These are phyloP conservation scores for Coracopsis vasa DNA, from an alignment of 2,113 vertebrate species.

Conservation along the genomic window DNA sequence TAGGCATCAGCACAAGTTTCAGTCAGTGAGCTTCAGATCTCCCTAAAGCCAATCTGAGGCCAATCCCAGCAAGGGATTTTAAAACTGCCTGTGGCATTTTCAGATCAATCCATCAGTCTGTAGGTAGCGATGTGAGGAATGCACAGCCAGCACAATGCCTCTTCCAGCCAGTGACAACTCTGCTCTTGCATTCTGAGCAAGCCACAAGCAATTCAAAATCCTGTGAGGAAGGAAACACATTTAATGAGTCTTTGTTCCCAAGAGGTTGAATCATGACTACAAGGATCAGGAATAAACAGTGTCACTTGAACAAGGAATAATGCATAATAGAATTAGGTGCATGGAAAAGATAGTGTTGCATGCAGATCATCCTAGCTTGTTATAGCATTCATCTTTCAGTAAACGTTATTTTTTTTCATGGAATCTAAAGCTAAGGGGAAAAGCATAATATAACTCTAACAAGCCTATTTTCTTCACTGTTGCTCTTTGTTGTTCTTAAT, in stretches of 20 bases:
- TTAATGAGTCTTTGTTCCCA: background rate
- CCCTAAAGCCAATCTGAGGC: background rate
- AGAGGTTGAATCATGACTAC: background rate
- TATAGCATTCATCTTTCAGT: background rate
- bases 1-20: background rate
- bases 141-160: background rate
- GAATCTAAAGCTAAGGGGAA: background rate
- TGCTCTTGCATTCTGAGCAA: background rate
- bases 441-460: background rate
- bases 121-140: slow-evolving; percentile 24
- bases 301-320: background rate
- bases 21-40: background rate
- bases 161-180: background rate
- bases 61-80: slow-evolving; percentile 17
- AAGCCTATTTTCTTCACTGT: background rate
- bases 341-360: background rate
- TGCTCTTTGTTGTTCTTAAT: background rate
- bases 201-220: background rate
- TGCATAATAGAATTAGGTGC: background rate
- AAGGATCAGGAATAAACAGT: background rate
- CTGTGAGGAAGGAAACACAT: background rate
- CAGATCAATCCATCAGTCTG: slow-evolving; percentile 44
- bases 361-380: background rate
- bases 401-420: background rate
- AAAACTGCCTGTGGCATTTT: slow-evolving; percentile 37